Percentiles rank a stretch among this genome's conserved stretches.
These are phyloP conservation scores for Monomorium pharaonis DNA, from an alignment of 1,140 invertebrate species.

Conservation along the genomic window DNA sequence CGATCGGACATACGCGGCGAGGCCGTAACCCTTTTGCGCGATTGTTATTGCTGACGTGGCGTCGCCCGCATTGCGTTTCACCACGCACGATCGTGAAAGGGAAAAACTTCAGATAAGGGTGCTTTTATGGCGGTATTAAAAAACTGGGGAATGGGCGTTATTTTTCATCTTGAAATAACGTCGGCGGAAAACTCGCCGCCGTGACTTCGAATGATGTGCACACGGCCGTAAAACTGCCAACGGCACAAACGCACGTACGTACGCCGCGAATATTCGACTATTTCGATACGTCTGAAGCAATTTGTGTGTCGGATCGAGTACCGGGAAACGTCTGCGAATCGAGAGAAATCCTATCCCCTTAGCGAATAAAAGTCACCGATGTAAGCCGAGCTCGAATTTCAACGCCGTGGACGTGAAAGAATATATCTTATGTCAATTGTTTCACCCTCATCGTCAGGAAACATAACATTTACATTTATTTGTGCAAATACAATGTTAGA, in stretches of 20 bases:
- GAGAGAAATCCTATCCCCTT: not conserved
- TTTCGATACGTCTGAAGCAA: slow-evolving; percentile 42
- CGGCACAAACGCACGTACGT: slow-evolving; percentile 7
- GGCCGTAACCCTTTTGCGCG: slow-evolving; percentile 23
- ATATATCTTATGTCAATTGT: not conserved
- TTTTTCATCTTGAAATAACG: slow-evolving; percentile 58
- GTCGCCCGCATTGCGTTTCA: slow-evolving; percentile 4
- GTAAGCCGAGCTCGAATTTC: slow-evolving; percentile 2
- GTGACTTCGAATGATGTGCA: slow-evolving; percentile 33
- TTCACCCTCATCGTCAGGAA: not conserved
- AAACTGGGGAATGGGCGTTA: slow-evolving; percentile 41
- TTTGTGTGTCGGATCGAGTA: not conserved
- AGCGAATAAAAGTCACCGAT: slow-evolving; percentile 21
- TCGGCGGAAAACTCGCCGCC: not conserved
- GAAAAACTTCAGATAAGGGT: slow-evolving; percentile 52
- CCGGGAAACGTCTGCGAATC: slow-evolving; percentile 1
- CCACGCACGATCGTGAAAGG: slow-evolving; percentile 40
- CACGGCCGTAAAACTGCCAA: slow-evolving; percentile 47
- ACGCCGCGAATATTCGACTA: slow-evolving; percentile 19
- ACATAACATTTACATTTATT: not conserved
- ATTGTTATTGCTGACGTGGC: slow-evolving; percentile 41
- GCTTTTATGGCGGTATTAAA: slow-evolving; percentile 58
- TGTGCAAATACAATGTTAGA: not conserved
- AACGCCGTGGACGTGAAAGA: not conserved
- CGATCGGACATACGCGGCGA: slow-evolving; percentile 38